These are phyloP conservation scores for Corvus moneduloides DNA, from an alignment of 2,113 vertebrate species.

Conservation along the genomic window DNA sequence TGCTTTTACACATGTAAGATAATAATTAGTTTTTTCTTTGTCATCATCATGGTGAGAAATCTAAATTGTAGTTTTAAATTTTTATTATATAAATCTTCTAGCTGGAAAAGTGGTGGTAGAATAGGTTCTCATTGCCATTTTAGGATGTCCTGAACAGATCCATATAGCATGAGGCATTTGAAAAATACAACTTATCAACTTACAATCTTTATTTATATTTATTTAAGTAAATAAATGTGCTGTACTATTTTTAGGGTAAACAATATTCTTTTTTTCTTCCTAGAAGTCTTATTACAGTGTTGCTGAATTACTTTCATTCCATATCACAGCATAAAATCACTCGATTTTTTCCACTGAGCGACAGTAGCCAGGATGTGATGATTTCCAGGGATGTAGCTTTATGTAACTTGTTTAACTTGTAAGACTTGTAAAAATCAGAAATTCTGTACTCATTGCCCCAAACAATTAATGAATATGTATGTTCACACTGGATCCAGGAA, in stretches of 20 bases:
- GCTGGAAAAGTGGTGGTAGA: not conserved
- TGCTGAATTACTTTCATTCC: not conserved
- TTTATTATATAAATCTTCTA: not conserved
- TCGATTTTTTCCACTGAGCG: not conserved
- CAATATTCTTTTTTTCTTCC: not conserved
- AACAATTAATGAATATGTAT: slow-evolving; percentile 59
- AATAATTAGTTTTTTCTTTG: not conserved
- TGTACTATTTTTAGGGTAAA: not conserved
- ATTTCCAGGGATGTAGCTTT: slow-evolving; percentile 1
- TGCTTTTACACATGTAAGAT: not conserved
- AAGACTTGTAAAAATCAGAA: slow-evolving; percentile 30
- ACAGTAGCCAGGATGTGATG: not conserved
- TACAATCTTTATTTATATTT: not conserved
- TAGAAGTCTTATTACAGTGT: not conserved
- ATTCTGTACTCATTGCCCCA: slow-evolving; percentile 38
- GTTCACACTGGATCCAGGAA: slow-evolving; percentile 39
- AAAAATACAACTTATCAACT: not conserved
- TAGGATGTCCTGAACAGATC: not conserved
- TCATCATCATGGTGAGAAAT: not conserved
- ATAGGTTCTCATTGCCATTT: not conserved
- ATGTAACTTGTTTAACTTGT: slow-evolving; percentile 47
- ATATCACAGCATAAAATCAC: not conserved
- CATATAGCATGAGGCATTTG: not conserved
- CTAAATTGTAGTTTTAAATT: not conserved
- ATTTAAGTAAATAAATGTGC: not conserved